phyloP scores from a whole-genome alignment of 1,140 invertebrate species.

The Maniola jurtina region DNA sequence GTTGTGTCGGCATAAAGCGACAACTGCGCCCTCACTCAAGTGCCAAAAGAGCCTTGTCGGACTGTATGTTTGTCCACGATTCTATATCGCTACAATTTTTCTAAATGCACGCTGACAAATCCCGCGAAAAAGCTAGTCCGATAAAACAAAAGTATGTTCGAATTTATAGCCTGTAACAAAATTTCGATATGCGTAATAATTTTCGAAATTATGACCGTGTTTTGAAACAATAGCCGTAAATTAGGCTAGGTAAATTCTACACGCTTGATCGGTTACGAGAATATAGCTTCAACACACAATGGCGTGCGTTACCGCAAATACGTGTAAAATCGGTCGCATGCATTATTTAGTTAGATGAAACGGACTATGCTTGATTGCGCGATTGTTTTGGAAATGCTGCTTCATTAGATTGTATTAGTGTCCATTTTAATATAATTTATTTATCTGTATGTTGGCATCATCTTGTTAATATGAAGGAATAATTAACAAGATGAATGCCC shows the following conservation, averaged over 20 bases:
- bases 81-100: no score
- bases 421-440: no score
- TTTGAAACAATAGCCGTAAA: slow-evolving; percentile 38
- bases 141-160: not conserved
- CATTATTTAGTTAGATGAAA: slow-evolving; percentile 40
- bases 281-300: slow-evolving; percentile 33
- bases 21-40: no score
- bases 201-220: slow-evolving; percentile 6
- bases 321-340: slow-evolving; percentile 38
- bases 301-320: slow-evolving; percentile 33
- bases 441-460: no score
- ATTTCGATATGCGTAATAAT: slow-evolving; percentile 4
- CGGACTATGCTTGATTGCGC: slow-evolving; percentile 32
- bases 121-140: no score
- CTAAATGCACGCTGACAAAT: no score
- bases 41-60: no score
- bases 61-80: no score
- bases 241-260: slow-evolving; percentile 30
- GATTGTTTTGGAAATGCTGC: slow-evolving; percentile 36
- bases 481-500: no score
- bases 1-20: no score
- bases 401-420: not conserved
- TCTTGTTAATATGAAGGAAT: no score
- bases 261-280: slow-evolving; percentile 29
- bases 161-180: not conserved